phyloP scores from a whole-genome alignment of 1,140 invertebrate species.

The Cryptotermes secundus region DNA sequence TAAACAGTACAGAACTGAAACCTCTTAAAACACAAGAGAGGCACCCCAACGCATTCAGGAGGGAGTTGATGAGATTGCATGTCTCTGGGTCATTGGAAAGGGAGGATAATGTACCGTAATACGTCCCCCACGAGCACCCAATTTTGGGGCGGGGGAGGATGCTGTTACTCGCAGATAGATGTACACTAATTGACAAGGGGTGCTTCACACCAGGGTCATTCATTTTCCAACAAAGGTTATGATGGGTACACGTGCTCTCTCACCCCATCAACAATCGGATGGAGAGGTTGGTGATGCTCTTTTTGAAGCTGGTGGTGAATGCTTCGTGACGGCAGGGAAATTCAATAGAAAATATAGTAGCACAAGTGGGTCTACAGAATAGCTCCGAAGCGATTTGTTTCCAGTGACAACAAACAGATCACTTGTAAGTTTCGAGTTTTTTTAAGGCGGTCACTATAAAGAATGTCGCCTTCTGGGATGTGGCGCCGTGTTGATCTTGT shows the following conservation, averaged over 20 bases:
- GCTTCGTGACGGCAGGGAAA: neutral
- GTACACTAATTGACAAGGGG: conserved; percentile 11
- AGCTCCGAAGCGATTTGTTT: neutral
- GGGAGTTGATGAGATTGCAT: conserved; percentile 14
- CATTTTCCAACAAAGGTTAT: conserved; percentile 9
- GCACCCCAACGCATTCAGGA: neutral
- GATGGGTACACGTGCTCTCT: neutral
- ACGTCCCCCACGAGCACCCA: neutral
- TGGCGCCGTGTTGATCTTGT: no score
- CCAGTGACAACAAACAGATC: neutral
- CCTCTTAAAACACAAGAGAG: neutral
- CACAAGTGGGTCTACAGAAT: neutral
- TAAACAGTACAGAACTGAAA: neutral
- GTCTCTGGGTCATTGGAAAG: neutral
- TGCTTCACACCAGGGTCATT: conserved; percentile 14
- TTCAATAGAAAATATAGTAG: neutral
- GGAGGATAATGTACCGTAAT: conserved; percentile 16
- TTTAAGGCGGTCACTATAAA: no score
- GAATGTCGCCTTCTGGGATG: no score
- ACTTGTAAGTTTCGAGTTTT: no score
- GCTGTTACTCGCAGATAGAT: neutral
- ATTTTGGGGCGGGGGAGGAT: no score
- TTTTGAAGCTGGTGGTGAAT: neutral
- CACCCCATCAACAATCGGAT: neutral
- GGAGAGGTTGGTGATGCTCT: neutral